Evolutionary conservation across 2,888 invertebrate species (phyloP).

Genomic region (Noctua fimbriata): DNA sequence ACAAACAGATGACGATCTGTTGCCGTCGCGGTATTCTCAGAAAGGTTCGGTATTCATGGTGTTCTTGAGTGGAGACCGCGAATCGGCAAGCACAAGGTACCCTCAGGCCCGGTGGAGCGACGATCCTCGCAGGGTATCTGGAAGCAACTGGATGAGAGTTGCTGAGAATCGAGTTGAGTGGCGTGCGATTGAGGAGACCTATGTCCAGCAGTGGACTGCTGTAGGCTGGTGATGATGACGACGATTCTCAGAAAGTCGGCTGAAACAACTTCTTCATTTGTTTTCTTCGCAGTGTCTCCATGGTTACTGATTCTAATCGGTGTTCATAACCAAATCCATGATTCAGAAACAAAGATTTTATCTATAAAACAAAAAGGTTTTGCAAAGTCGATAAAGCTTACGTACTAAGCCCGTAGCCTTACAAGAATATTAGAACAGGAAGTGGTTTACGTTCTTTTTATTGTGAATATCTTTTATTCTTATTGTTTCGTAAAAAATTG

Average conservation of each 20-base stretch:
- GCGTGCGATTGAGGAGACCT: no score
- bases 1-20: neutral
- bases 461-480: conserved; percentile 60
- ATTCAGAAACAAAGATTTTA: neutral
- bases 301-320: neutral
- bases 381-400: conserved; percentile 5
- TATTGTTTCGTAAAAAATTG: conserved; percentile 56
- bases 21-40: no score
- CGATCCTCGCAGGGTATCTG: no score
- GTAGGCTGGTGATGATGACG: no score
- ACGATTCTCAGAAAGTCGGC: neutral
- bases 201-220: no score
- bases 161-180: no score
- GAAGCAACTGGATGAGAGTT: no score
- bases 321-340: neutral
- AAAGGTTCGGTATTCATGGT: no score
- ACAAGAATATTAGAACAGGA: conserved; percentile 57
- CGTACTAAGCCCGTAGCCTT: conserved; percentile 30
- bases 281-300: neutral
- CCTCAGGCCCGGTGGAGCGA: no score
- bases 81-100: no score
- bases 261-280: neutral
- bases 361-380: neutral
- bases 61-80: no score
- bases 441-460: conserved; percentile 61